Percentiles rank a stretch among this genome's conserved stretches.
These are phyloP conservation scores for Folsomia manolachei DNA, from an alignment of 2,888 invertebrate species.

Conservation along the genomic window DNA sequence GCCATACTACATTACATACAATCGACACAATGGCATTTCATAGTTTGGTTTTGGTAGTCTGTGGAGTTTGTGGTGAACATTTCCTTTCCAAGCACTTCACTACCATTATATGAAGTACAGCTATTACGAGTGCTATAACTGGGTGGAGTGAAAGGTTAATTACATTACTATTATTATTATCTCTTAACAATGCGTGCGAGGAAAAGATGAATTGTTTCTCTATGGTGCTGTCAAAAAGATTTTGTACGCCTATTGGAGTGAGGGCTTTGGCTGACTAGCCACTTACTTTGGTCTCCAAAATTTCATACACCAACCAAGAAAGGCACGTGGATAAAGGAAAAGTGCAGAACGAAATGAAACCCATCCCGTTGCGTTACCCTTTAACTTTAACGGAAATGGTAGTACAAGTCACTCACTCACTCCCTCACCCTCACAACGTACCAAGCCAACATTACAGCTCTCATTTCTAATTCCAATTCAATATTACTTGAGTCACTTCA, in stretches of 20 bases:
- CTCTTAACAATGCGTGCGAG: constrained; percentile 11
- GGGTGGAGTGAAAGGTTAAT: constrained; percentile 10
- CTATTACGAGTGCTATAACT: too few relatives aligned
- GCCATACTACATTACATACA: too few relatives aligned
- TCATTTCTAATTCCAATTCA: neutral
- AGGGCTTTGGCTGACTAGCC: neutral
- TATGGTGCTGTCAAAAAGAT: constrained; percentile 7
- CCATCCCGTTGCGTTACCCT: neutral
- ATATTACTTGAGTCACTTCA: neutral
- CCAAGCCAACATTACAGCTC: too few relatives aligned
- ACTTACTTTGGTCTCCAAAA: neutral
- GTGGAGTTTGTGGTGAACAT: neutral
- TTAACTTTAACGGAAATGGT: constrained; percentile 13
- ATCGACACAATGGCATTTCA: neutral
- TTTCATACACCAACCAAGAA: neutral
- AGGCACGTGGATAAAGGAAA: neutral
- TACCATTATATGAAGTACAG: neutral
- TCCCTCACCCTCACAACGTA: neutral
- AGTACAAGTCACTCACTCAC: constrained; percentile 9
- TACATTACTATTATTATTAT: constrained; percentile 19
- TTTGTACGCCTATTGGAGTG: constrained; percentile 7
- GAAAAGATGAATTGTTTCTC: constrained; percentile 16
- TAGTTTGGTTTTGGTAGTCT: neutral
- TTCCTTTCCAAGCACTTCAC: neutral
- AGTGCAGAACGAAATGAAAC: neutral